Evolutionary conservation across 2,888 invertebrate species (phyloP).

Genomic region (Macrophya alboannulata): DNA sequence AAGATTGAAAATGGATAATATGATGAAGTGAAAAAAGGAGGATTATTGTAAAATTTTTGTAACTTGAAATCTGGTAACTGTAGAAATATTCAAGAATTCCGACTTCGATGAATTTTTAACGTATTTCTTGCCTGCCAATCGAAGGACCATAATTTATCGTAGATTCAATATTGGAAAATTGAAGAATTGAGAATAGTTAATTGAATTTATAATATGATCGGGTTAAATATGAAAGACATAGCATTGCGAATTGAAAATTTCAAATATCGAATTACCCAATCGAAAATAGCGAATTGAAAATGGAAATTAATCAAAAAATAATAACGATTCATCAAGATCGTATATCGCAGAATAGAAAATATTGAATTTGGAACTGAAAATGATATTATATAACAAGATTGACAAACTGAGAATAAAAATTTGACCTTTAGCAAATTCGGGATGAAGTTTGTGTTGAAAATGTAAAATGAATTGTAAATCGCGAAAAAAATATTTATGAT

Average conservation of each 20-base stretch:
- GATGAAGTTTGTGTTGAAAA: not conserved
- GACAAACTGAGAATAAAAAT: not conserved
- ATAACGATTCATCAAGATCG: not conserved
- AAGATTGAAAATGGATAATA: too few species aligned
- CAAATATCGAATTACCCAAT: not conserved
- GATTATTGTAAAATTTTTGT: too few species aligned
- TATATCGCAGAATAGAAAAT: too few species aligned
- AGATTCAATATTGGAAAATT: not conserved
- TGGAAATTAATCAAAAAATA: not conserved
- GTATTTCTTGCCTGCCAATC: too few species aligned
- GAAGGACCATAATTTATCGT: too few species aligned
- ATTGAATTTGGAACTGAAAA: not conserved
- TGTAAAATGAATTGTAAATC: not conserved
- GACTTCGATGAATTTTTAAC: too few species aligned
- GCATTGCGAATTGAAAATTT: not conserved
- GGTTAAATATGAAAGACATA: not conserved
- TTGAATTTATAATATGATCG: not conserved
- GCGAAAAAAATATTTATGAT: too few species aligned
- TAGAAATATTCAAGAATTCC: too few species aligned
- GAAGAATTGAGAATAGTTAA: not conserved
- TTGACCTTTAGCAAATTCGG: not conserved
- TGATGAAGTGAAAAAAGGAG: too few species aligned
- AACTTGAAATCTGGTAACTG: not conserved
- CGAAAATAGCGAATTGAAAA: too few species aligned
- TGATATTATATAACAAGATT: not conserved